A percentile compares a stretch with the other conserved stretches of the same genome.
Conservation (phyloP, 2,113 vertebrate species). For the Zapornia atra region DNA sequence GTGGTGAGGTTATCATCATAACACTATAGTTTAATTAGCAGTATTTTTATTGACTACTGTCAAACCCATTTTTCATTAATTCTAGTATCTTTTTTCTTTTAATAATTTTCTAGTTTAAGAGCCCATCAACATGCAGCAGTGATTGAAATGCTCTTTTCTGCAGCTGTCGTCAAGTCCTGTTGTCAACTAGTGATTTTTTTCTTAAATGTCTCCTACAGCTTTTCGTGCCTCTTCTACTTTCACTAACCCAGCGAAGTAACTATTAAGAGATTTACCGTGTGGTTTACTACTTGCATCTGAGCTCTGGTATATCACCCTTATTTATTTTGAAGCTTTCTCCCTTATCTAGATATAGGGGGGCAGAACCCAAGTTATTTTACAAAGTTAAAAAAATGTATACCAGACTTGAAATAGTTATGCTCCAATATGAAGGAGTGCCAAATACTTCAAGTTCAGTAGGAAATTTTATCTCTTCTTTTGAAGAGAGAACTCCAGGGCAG, state of each 20-base stretch:
- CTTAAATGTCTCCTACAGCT: neutral
- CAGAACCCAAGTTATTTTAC: neutral
- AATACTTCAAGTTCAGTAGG: neutral
- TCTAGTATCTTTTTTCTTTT: neutral
- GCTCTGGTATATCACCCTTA: neutral
- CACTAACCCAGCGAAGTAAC: neutral
- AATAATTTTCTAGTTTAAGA: neutral
- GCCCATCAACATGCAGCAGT: neutral
- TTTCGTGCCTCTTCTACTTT: neutral
- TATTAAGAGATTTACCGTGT: neutral
- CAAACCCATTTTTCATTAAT: neutral
- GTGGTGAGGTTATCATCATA: neutral
- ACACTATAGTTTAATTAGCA: neutral
- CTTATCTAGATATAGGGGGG: neutral
- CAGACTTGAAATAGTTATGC: neutral
- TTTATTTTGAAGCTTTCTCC: neutral
- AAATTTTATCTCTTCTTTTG: neutral
- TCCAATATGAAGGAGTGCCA: neutral
- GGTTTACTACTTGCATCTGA: neutral
- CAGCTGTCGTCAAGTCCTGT: neutral
- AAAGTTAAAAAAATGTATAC: neutral
- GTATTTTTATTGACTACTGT: neutral
- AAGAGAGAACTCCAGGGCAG: neutral
- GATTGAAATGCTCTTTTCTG: neutral
- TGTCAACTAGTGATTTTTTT: neutral